Base-by-base conservation (phyloP, 1,140 invertebrate species). In the Tribolium madens region DNA sequence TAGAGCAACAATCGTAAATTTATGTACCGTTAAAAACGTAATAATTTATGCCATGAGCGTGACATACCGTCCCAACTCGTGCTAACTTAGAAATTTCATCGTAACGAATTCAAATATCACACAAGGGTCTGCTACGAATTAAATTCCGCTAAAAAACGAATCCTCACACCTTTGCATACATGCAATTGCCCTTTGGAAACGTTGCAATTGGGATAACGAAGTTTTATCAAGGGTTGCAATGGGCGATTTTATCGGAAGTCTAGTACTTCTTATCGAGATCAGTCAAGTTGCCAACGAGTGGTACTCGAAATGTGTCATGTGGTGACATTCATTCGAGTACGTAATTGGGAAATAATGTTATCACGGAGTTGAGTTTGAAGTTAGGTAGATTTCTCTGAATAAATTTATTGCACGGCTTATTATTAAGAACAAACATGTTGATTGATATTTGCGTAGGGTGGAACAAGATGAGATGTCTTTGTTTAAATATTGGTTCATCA, bases 241-340 rank as follows among this genome's bases (percentile, higher is more conserved):
- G 52, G 52, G 15, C 57, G 57, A 64, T 64, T 64, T 33, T 33
- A 64, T 64, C 57, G 6, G 17, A n/a, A 21, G n/a, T 14, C n/a
- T 13, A 33, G 57, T 36, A 64, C 18, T 69, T 33, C 70, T 77
- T 74, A 77, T 77, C 76, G 76, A 73, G 76, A 74, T 74, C 70
- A 64, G 70, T 77, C 70, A 77, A 77, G 76, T 64, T 73, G 76
- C 76, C 76, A 77, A 68, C 21, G 57, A 77, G 76, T 76, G 76
- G 70, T 53, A 68, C 76, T 77, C 71, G 64, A 77, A 77, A 73
- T 77, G 76, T 74, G 76, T 57, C 69, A 42, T 73, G 69, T 48
- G 21, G 75, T 60, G 75, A 47, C 76, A 73, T 73, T 74, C 53
- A 69, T 26, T 77, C 52, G 18, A 26, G n/a, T 6, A 53, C 46